A percentile compares a stretch with the other conserved stretches of the same genome.
These are phyloP conservation scores for roundworm (Caenorhabditis elegans) DNA, from an alignment of 1,140 invertebrate species.

Conservation along the genomic window DNA sequence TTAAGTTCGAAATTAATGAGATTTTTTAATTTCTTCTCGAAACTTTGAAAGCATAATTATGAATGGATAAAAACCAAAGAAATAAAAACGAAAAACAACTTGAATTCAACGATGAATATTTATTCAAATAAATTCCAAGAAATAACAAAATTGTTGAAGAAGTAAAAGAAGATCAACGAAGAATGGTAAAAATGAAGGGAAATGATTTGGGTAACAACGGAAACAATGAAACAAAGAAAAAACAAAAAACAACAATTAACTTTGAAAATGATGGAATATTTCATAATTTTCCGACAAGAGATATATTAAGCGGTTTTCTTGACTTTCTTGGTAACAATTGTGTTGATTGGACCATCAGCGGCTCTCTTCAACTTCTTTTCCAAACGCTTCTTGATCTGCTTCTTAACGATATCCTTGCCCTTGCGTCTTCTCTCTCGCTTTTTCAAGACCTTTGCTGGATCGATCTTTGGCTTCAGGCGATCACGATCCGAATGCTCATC, in stretches of 20 bases:
- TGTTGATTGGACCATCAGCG: background rate
- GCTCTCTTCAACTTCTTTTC: constrained; percentile 20
- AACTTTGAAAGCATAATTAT: too few relatives aligned
- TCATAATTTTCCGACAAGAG: too few relatives aligned
- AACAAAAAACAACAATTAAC: background rate
- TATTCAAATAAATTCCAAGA: background rate
- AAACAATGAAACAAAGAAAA: background rate
- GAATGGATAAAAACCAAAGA: too few relatives aligned
- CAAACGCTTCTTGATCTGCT: background rate
- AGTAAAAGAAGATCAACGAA: background rate
- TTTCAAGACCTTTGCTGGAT: constrained; percentile 33
- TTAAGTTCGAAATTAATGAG: too few relatives aligned
- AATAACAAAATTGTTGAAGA: background rate
- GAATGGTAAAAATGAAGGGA: background rate
- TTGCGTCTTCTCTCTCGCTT: background rate
- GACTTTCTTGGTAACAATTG: background rate
- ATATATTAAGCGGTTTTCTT: background rate
- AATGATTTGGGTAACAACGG: background rate
- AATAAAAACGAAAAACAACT: too few relatives aligned
- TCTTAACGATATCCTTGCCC: background rate
- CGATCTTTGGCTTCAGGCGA: constrained; percentile 43
- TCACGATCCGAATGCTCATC: constrained; percentile 44
- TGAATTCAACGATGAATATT: background rate
- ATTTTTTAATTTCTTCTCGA: too few relatives aligned
- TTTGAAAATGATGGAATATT: too few relatives aligned